Evolutionary conservation across 2,113 vertebrate species (phyloP).

Genomic region (Brienomyrus brachyistius): DNA sequence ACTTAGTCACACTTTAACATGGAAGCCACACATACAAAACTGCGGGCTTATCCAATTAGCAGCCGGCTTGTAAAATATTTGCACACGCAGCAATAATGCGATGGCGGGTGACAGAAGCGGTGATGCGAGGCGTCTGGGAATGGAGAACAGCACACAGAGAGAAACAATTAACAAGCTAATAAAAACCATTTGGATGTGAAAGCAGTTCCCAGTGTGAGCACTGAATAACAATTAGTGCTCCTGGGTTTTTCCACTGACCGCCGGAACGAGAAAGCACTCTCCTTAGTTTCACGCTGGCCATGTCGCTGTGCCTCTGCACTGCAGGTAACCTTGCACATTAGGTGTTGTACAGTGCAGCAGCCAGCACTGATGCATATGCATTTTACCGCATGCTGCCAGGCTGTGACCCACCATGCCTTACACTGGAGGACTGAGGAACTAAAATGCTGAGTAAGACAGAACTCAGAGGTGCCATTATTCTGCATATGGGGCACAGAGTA

Average conservation of each 20-base stretch:
- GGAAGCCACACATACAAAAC: conserved; percentile 17
- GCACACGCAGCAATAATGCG: conserved; percentile 3
- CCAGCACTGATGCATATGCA: background rate
- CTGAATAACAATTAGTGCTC: background rate
- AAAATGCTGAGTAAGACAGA: background rate
- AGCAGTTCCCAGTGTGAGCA: background rate
- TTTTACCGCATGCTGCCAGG: background rate
- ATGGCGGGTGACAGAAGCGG: background rate
- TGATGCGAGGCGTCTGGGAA: background rate
- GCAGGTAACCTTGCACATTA: conserved; percentile 4
- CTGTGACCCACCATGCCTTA: background rate
- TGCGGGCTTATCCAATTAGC: conserved; percentile 2
- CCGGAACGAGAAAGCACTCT: background rate
- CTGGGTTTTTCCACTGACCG: too few relatives aligned
- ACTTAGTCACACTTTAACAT: conserved; percentile 5
- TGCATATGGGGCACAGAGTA: background rate
- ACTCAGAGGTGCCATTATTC: background rate
- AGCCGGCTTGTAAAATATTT: conserved; percentile 5
- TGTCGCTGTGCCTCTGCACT: background rate
- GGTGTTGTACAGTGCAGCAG: background rate
- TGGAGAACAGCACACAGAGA: background rate
- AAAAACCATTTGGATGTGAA: background rate
- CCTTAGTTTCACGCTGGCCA: background rate
- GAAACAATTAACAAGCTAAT: background rate
- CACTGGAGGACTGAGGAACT: background rate